Conservation (phyloP, 2,888 invertebrate species). For the Sycophila texana region DNA sequence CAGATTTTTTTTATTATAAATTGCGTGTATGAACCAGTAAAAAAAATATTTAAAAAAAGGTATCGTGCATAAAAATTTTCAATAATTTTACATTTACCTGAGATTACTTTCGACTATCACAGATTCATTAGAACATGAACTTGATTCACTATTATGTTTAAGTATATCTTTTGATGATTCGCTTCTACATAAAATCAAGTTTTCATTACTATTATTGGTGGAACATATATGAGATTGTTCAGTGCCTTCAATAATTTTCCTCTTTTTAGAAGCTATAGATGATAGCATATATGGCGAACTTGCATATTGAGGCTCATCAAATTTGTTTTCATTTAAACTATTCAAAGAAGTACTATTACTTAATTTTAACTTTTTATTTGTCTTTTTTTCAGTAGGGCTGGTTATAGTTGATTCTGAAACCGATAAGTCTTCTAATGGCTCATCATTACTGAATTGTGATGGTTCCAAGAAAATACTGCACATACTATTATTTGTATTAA, state of each 20-base stretch:
- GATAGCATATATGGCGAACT: conserved; percentile 62
- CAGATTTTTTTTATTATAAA: not conserved
- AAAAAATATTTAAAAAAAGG: conserved; percentile 17
- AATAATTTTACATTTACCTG: conserved; percentile 43
- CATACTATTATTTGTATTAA: conserved; percentile 55
- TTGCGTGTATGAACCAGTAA: not conserved
- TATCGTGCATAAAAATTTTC: conserved; percentile 1
- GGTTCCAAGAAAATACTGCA: conserved; percentile 64
- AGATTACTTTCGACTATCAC: conserved; percentile 35
- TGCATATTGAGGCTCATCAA: conserved; percentile 61
- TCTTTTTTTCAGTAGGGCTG: conserved; percentile 19
- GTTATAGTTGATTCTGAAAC: conserved; percentile 56
- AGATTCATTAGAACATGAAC: conserved; percentile 27
- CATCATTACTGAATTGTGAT: conserved; percentile 55
- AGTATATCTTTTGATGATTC: conserved; percentile 5
- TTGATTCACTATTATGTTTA: conserved; percentile 13
- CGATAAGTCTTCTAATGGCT: conserved; percentile 50
- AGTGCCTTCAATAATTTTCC: conserved; percentile 20
- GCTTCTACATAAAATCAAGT: conserved; percentile 2
- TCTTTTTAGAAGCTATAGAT: conserved; percentile 16
- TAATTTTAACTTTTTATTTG: conserved; percentile 38
- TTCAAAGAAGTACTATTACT: conserved; percentile 15
- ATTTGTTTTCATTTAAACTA: conserved; percentile 36
- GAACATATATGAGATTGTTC: not conserved
- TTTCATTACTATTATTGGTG: conserved; percentile 5